phyloP scores from a whole-genome alignment of 2,888 invertebrate genomes.

The Cataglyphis livida region DNA sequence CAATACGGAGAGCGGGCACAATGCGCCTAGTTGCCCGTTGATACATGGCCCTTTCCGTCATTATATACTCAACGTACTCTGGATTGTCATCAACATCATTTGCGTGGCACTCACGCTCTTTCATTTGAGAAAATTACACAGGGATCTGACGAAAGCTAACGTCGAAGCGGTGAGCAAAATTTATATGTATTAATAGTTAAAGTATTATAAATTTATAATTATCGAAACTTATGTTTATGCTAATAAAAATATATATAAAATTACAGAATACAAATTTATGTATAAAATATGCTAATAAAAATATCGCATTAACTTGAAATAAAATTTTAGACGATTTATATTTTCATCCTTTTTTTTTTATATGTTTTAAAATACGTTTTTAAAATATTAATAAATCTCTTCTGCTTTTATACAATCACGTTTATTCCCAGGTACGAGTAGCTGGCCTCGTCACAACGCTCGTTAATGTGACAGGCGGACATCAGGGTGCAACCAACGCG shows the following conservation, averaged over 20 bases:
- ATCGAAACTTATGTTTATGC: not conserved
- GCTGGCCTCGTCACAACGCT: conserved; percentile 94
- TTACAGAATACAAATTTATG: not conserved
- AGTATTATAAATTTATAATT: not conserved
- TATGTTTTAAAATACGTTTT: not conserved
- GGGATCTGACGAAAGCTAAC: conserved; percentile 93
- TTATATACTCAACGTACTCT: conserved; percentile 95
- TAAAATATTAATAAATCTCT: not conserved
- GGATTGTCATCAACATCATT: conserved; percentile 95
- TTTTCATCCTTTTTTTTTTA: not conserved
- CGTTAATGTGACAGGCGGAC: conserved; percentile 92
- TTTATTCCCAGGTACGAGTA: conserved; percentile 87
- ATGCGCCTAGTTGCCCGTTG: conserved; percentile 94
- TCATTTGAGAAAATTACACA: conserved; percentile 93
- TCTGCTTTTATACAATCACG: not conserved
- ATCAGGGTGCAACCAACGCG: conserved; percentile 81
- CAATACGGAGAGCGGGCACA: conserved; percentile 91
- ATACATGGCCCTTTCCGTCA: conserved; percentile 95
- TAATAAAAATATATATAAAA: not conserved
- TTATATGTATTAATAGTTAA: not conserved
- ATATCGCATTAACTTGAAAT: not conserved
- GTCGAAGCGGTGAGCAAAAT: conserved; percentile 89
- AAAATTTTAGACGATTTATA: not conserved
- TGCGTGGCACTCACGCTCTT: conserved; percentile 94
- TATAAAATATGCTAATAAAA: not conserved